Evolutionary conservation across 2,888 invertebrate species (phyloP), one percentile per base, ranked within the genome.

Genomic region (Synergus laeviventris): DNA sequence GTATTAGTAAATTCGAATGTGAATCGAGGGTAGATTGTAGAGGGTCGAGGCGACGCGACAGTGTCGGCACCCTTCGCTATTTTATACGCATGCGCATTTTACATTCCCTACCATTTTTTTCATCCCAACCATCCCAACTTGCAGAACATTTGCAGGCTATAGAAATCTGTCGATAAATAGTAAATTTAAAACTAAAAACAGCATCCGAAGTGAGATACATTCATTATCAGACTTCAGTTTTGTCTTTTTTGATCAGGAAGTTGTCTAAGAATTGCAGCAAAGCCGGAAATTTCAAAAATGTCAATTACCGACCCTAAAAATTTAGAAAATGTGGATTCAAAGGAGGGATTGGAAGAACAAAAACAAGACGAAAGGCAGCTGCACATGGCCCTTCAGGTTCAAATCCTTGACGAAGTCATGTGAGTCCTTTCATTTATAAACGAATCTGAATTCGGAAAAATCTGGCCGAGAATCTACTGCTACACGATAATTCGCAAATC

Each of bases 61-160:
- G 21, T 66, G 66, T 66, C 70, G 70, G 49, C 70, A 70, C 31
- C 70, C 70, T 70, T 70, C n/a, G n/a, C n/a, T 31, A 49, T 5
- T 59, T 49, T 49, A 24, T 49, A 31, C 49, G 49, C 70, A 24
- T 70, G 70, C 49, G 70, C n/a, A 9, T 49, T 49, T 70, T 16
- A 24, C 64, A 64, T 21, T 0, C 7, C 49, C 54, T 54, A 21
- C 21, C 21, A 18, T 14, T 24, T 59, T 18, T 24, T 2, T 14
- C 14, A 59, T 70, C 31, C 70, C 31, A 70, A 70, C 24, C n/a
- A 59, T 70, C 31, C 70, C 31, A 70, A 70, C 24, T 12, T 70
- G 49, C 45, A 70, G 70, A 70, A 21, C 24, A 70, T 66, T 45
- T 45, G 49, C 42, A 66, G 31, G 7, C 16, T 8, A 39, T 18